phyloP scores from a whole-genome alignment of 1,140 invertebrate genomes.

The Paraescarpia echinospica region DNA sequence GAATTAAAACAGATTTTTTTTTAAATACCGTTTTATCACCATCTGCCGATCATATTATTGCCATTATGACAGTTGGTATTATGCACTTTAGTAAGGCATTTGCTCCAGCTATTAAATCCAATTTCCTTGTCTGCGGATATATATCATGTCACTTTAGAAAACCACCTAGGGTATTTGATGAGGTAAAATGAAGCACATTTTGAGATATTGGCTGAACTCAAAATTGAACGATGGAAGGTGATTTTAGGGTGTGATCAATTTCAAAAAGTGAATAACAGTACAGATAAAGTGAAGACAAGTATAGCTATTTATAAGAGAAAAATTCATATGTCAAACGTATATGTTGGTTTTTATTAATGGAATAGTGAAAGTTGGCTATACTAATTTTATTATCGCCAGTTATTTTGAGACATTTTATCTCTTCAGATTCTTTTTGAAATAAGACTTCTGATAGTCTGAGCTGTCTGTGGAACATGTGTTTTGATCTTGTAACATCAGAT shows the following conservation, averaged over 20 bases:
- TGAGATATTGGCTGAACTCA: neutral
- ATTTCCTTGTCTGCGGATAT: neutral
- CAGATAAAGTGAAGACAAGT: too few species aligned
- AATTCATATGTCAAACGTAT: neutral
- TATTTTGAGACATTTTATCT: neutral
- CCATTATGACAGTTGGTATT: neutral
- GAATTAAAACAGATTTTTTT: neutral
- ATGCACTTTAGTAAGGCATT: neutral
- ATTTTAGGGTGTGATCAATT: neutral
- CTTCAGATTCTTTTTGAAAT: neutral
- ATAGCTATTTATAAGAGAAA: neutral
- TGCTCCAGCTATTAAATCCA: neutral
- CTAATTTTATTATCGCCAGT: neutral
- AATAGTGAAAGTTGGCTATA: neutral
- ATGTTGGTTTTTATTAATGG: neutral
- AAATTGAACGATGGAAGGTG: neutral
- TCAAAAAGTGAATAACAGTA: too few species aligned
- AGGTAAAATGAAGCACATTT: neutral
- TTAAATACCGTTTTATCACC: neutral
- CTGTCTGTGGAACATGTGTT: neutral
- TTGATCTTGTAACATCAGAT: neutral
- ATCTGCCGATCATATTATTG: neutral
- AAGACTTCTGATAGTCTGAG: neutral
- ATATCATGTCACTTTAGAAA: neutral
- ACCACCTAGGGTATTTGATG: neutral